phyloP scores from a whole-genome alignment of 2,888 invertebrate species.

The Darwinula stevensoni region DNA sequence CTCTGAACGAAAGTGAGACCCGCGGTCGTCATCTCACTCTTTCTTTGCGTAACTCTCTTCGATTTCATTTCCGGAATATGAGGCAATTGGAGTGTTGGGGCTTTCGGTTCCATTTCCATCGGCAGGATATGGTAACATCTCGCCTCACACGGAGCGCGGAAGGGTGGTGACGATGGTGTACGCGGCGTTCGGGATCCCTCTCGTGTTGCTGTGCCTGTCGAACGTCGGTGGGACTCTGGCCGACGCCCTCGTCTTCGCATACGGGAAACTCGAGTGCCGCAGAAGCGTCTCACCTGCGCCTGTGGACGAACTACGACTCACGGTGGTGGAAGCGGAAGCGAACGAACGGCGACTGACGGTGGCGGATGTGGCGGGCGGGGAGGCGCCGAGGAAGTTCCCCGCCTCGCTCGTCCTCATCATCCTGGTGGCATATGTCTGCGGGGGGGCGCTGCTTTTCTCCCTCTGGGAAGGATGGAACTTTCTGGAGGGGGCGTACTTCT shows the following conservation, averaged over 20 bases:
- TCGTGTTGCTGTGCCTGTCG: slow-evolving; percentile 56
- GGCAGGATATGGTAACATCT: slow-evolving; percentile 56
- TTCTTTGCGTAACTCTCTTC: no score
- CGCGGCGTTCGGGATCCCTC: slow-evolving; percentile 56
- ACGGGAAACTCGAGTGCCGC: slow-evolving; percentile 14
- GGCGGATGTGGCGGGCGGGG: slow-evolving; percentile 9
- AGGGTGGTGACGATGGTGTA: slow-evolving; percentile 59
- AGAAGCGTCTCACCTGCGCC: slow-evolving; percentile 16
- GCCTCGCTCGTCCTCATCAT: slow-evolving; percentile 31
- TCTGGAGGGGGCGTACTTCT: slow-evolving; percentile 51
- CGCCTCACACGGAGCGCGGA: slow-evolving; percentile 49
- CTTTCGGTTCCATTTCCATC: slow-evolving; percentile 11
- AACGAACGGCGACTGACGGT: slow-evolving; percentile 21
- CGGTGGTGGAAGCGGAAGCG: neutral
- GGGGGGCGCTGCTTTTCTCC: slow-evolving; percentile 44
- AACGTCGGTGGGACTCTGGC: slow-evolving; percentile 54
- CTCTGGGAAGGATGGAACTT: slow-evolving; percentile 52
- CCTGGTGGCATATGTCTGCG: slow-evolving; percentile 36
- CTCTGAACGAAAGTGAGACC: no score
- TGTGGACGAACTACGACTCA: no score
- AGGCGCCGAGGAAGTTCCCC: slow-evolving; percentile 23
- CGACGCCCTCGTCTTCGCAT: slow-evolving; percentile 36
- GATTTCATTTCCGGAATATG: no score
- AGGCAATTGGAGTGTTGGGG: no score
- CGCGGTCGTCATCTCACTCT: no score